phyloP scores from a whole-genome alignment of 2,797 vertebrate species.

The Melanotaenia maccullochi region DNA sequence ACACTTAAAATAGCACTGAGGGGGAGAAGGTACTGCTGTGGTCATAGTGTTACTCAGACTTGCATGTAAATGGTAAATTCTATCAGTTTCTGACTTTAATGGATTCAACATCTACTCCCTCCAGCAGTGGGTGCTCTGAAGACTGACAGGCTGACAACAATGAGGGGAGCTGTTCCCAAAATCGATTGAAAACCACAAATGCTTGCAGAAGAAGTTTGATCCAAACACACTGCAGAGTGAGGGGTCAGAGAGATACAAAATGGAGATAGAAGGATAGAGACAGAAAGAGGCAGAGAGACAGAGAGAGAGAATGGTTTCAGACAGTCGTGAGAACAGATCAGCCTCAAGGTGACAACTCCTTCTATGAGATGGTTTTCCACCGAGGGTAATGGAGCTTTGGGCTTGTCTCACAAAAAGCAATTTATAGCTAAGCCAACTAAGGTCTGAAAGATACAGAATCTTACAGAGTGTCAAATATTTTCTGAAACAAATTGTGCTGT shows the following conservation, averaged over 20 bases:
- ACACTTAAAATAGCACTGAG: constrained; percentile 45
- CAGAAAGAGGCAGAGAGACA: constrained; percentile 36
- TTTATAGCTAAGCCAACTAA: constrained; percentile 74
- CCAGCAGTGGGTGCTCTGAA: constrained; percentile 52
- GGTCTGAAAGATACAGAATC: constrained; percentile 66
- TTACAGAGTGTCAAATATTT: constrained; percentile 67
- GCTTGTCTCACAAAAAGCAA: constrained; percentile 79
- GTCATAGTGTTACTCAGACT: constrained; percentile 42
- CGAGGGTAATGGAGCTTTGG: constrained; percentile 77
- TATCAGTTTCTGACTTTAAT: constrained; percentile 49
- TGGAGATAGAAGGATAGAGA: constrained; percentile 49
- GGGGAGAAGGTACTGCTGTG: constrained; percentile 30
- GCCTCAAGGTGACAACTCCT: constrained; percentile 81
- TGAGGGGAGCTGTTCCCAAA: constrained; percentile 57
- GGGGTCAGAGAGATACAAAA: constrained; percentile 48
- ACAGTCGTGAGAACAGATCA: constrained; percentile 75
- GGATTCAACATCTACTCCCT: constrained; percentile 52
- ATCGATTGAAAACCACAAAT: constrained; percentile 78
- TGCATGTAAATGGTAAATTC: constrained; percentile 44
- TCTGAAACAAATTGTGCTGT: constrained; percentile 59
- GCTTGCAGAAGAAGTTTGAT: constrained; percentile 71
- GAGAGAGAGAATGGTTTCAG: constrained; percentile 70
- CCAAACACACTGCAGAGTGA: constrained; percentile 65
- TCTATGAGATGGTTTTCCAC: constrained; percentile 77
- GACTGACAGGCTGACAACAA: constrained; percentile 62